Evolutionary conservation across 2,113 vertebrate genomes (phyloP).

Genomic region (Mesocricetus auratus): DNA sequence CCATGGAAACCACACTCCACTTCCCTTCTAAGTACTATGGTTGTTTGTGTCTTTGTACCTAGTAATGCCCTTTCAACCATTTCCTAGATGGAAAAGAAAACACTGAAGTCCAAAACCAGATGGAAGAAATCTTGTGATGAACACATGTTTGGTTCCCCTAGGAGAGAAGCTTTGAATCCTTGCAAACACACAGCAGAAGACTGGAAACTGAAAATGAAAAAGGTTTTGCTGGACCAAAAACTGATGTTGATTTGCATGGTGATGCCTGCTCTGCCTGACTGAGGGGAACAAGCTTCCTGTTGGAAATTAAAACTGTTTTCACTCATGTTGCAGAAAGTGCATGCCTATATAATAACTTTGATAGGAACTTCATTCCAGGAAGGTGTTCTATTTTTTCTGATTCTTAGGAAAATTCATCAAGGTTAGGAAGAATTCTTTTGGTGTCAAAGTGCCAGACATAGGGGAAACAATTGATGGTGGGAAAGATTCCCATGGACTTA

Average conservation of each 20-base stretch:
- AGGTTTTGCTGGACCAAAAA: not conserved
- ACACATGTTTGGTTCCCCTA: not conserved
- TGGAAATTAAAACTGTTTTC: not conserved
- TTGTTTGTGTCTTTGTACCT: not conserved
- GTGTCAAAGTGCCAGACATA: not conserved
- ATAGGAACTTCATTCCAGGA: not conserved
- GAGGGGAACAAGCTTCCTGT: not conserved
- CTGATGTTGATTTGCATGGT: not conserved
- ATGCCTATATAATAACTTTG: not conserved
- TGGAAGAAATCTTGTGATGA: not conserved
- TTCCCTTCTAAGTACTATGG: not conserved
- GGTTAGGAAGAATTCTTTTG: not conserved
- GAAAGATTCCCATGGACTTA: not conserved
- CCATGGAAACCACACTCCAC: slow-evolving; percentile 46
- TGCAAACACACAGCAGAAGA: not conserved
- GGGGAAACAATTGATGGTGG: not conserved
- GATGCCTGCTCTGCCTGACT: not conserved
- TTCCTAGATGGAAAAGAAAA: slow-evolving; percentile 13
- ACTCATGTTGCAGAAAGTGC: not conserved
- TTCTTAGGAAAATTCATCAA: not conserved
- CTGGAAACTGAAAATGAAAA: not conserved
- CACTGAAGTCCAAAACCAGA: not conserved
- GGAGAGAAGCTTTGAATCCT: not conserved
- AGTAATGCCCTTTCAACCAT: not conserved
- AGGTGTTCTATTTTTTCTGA: not conserved